phyloP scores from a whole-genome alignment of 2,888 invertebrate genomes.

The Thera obeliscata region DNA sequence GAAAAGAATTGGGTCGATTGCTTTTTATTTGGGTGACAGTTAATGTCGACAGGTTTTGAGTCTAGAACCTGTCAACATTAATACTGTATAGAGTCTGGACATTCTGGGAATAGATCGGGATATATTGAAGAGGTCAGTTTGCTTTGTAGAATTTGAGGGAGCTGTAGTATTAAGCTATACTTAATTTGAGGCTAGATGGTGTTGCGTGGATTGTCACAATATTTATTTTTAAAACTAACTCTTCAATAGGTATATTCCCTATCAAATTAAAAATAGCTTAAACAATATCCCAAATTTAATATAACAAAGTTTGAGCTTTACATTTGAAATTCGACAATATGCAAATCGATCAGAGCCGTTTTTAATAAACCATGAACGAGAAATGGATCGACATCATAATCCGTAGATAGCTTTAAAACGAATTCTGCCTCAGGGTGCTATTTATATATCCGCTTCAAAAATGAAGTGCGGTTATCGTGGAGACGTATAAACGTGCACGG shows the following conservation, averaged over 20 bases:
- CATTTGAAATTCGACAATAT: constrained; percentile 2
- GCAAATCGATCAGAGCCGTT: constrained; percentile 23
- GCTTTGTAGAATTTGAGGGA: not conserved
- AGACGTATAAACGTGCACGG: constrained; percentile 75
- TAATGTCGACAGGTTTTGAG: constrained; percentile 10
- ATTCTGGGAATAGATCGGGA: constrained; percentile 12
- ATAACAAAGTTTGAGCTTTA: not conserved
- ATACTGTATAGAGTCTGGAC: not conserved
- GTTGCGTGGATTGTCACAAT: too few relatives aligned
- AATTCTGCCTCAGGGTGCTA: constrained; percentile 78
- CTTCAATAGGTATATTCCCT: too few relatives aligned
- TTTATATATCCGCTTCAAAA: constrained; percentile 80
- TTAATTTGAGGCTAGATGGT: too few relatives aligned
- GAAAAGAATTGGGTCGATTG: constrained; percentile 21
- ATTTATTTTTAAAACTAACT: too few relatives aligned
- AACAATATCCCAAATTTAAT: too few relatives aligned
- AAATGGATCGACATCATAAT: constrained; percentile 35
- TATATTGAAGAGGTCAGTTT: constrained; percentile 10
- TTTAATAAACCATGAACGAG: constrained; percentile 37
- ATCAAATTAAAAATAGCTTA: too few relatives aligned
- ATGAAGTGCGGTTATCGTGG: constrained; percentile 81
- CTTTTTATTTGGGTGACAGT: constrained; percentile 17
- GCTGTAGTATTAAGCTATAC: not conserved
- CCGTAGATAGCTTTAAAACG: constrained; percentile 74
- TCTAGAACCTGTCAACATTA: too few relatives aligned